phyloP scores from a whole-genome alignment of 2,888 invertebrate species.

The Volucella zonaria region DNA sequence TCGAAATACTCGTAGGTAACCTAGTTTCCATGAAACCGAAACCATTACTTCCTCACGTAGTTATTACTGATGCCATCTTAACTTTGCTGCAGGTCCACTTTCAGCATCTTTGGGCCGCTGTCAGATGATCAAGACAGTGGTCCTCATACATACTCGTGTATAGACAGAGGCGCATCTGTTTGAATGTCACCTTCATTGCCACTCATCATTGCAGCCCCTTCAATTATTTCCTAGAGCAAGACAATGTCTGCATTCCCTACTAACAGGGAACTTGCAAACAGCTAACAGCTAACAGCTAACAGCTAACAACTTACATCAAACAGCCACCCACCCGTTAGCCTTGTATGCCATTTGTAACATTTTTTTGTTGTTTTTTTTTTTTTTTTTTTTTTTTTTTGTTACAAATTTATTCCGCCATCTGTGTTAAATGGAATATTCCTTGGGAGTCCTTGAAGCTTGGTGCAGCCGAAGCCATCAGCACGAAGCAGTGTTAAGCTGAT shows the following conservation, averaged over 20 bases:
- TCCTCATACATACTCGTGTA: background rate
- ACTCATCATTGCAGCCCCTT: background rate
- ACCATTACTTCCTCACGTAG: slow-evolving; percentile 24
- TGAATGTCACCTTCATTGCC: background rate
- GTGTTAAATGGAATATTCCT: slow-evolving; percentile 60
- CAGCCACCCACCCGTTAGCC: background rate
- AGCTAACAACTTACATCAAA: too few relatives aligned
- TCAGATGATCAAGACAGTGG: slow-evolving; percentile 42
- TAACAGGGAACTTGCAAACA: slow-evolving; percentile 9
- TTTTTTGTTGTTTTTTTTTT: background rate
- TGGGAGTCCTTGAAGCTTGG: slow-evolving; percentile 37
- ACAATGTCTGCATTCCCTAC: slow-evolving; percentile 31
- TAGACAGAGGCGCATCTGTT: slow-evolving; percentile 27
- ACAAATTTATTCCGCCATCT: slow-evolving; percentile 59
- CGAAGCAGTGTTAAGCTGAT: slow-evolving; percentile 56
- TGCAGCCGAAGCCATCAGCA: slow-evolving; percentile 54
- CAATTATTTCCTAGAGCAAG: slow-evolving; percentile 45
- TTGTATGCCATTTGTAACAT: slow-evolving; percentile 61
- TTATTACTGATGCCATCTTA: slow-evolving; percentile 25
- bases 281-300: background rate
- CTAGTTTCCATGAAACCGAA: slow-evolving; percentile 44
- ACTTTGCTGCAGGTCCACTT: slow-evolving; percentile 32
- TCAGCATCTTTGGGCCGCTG: slow-evolving; percentile 1
- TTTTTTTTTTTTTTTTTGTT: slow-evolving; percentile 15
- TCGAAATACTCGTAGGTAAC: slow-evolving; percentile 14